A percentile compares a stretch with the other conserved stretches of the same genome.
phyloP scores from a whole-genome alignment of 2,888 invertebrate genomes.

The Sinotaia quadrata region DNA sequence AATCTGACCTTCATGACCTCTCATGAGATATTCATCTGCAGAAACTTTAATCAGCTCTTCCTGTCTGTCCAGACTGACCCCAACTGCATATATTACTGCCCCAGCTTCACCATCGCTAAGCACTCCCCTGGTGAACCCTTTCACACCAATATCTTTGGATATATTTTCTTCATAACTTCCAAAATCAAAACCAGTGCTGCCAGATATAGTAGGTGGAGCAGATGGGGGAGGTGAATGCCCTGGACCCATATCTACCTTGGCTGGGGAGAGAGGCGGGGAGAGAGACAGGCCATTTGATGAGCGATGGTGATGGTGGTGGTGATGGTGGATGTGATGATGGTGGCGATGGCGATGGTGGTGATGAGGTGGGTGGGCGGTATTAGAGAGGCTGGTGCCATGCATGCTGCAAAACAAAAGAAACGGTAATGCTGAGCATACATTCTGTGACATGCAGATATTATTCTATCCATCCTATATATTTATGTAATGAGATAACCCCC shows the following conservation, averaged over 20 bases:
- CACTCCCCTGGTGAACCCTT: neutral
- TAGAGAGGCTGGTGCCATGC: slow-evolving; percentile 1
- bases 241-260: slow-evolving; percentile 13
- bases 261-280: slow-evolving; percentile 32
- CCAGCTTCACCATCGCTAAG: neutral
- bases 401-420: neutral
- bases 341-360: slow-evolving; percentile 38
- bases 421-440: no score
- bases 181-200: slow-evolving; percentile 41
- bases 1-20: slow-evolving; percentile 9
- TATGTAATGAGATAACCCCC: no score
- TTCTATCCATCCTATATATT: no score
- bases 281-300: slow-evolving; percentile 31
- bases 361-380: slow-evolving; percentile 29
- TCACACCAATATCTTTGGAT: no score
- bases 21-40: no score
- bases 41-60: no score
- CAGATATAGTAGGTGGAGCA: slow-evolving; percentile 41
- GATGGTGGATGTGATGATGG: slow-evolving; percentile 16
- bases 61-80: no score
- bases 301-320: slow-evolving; percentile 28
- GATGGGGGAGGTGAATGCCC: slow-evolving; percentile 42
- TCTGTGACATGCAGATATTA: no score
- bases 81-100: no score
- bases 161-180: slow-evolving; percentile 45